phyloP scores from a whole-genome alignment of 2,888 invertebrate species.

The Zygaena filipendulae region DNA sequence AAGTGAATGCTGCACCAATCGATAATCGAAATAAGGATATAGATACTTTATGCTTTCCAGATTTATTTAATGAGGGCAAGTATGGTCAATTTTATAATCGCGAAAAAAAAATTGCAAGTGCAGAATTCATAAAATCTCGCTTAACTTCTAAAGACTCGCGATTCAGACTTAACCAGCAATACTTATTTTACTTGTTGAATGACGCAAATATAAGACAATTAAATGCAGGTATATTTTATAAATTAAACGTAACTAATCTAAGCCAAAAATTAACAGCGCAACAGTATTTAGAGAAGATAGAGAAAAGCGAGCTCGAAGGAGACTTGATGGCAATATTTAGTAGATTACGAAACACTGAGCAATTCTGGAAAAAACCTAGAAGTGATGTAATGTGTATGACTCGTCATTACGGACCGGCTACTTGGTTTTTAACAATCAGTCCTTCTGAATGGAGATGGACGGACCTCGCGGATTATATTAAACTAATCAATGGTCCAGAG shows the following conservation, averaged over 20 bases:
- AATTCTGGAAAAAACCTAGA: slow-evolving; percentile 16
- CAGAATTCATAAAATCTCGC: slow-evolving; percentile 8
- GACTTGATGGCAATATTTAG: slow-evolving; percentile 18
- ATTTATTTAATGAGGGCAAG: too few relatives aligned
- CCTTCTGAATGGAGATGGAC: slow-evolving; percentile 18
- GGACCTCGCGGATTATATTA: slow-evolving; percentile 19
- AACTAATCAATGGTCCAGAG: slow-evolving; percentile 16
- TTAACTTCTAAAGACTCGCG: slow-evolving; percentile 6
- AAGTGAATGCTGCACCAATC: too few relatives aligned
- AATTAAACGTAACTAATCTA: slow-evolving; percentile 16
- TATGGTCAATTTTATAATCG: slow-evolving; percentile 9
- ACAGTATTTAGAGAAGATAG: slow-evolving; percentile 15
- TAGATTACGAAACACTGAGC: slow-evolving; percentile 18
- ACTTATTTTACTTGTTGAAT: slow-evolving; percentile 7
- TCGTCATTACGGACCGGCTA: slow-evolving; percentile 15
- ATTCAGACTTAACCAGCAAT: slow-evolving; percentile 8
- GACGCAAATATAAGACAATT: slow-evolving; percentile 12
- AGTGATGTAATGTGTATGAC: slow-evolving; percentile 17
- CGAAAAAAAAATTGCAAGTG: slow-evolving; percentile 5
- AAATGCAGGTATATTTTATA: slow-evolving; percentile 19
- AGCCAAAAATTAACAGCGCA: slow-evolving; percentile 13
- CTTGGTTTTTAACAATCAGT: slow-evolving; percentile 17
- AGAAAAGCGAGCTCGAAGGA: slow-evolving; percentile 17
- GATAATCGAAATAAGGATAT: too few relatives aligned
- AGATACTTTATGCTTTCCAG: too few relatives aligned